These are phyloP conservation scores for Tethya wilhelma DNA, from an alignment of 37 sponge, comb jelly and placozoan genomes.

Conservation along the genomic window DNA sequence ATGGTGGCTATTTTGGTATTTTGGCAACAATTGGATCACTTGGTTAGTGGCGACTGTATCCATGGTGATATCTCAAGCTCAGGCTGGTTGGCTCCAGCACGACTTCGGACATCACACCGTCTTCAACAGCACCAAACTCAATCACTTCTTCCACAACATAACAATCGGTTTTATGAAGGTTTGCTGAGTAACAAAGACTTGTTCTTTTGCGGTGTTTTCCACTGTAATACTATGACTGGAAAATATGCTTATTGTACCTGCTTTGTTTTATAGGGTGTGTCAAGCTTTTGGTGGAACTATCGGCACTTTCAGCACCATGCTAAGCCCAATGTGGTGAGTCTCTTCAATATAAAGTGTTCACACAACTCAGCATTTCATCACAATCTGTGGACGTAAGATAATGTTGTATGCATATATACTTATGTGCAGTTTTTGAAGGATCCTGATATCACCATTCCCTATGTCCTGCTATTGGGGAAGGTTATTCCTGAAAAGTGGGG, in stretches of 20 bases:
- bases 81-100: slow-evolving; percentile 89
- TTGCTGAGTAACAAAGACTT: background rate
- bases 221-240: background rate
- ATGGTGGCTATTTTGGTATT: slow-evolving; percentile 56
- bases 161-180: slow-evolving; percentile 68
- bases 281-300: slow-evolving; percentile 81
- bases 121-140: slow-evolving; percentile 65
- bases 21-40: slow-evolving; percentile 58
- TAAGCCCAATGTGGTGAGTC: slow-evolving; percentile 85
- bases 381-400: background rate
- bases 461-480: slow-evolving; percentile 73
- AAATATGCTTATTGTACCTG: background rate
- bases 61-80: slow-evolving; percentile 61
- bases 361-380: background rate
- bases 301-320: slow-evolving; percentile 87
- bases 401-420: background rate
- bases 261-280: slow-evolving; percentile 47
- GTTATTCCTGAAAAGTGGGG: slow-evolving; percentile 84
- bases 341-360: background rate
- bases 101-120: slow-evolving; percentile 86
- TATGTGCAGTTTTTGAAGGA: slow-evolving; percentile 72
- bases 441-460: slow-evolving; percentile 82
- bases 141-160: slow-evolving; percentile 60
- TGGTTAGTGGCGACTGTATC: slow-evolving; percentile 52
- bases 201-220: background rate